Conservation (phyloP, 2,797 vertebrate species). For the Psittacula echo region DNA sequence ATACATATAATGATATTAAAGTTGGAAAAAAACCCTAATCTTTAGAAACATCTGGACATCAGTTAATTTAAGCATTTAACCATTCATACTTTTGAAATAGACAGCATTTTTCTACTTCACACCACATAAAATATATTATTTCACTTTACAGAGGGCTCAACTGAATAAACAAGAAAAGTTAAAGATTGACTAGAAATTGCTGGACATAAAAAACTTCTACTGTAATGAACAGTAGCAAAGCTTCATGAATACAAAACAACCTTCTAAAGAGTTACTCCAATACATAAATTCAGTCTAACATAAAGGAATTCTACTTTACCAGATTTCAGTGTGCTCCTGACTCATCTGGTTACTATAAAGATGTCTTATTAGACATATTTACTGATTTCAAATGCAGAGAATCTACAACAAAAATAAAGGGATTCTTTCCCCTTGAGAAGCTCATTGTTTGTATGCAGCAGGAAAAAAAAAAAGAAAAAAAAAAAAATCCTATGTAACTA, state of each 20-base stretch:
- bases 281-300: neutral
- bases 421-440: neutral
- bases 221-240: neutral
- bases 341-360: neutral
- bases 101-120: neutral
- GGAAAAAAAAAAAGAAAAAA: neutral
- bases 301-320: neutral
- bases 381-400: neutral
- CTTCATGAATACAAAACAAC: neutral
- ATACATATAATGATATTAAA: neutral
- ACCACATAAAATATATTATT: neutral
- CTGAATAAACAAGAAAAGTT: neutral
- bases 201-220: neutral
- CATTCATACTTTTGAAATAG: neutral
- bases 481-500: neutral
- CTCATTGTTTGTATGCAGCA: neutral
- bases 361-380: neutral
- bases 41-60: neutral
- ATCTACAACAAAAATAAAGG: neutral
- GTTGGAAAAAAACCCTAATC: neutral
- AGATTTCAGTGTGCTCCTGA: neutral
- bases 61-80: neutral
- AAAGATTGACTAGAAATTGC: neutral
- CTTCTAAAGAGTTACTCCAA: neutral
- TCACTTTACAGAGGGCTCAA: neutral